These are phyloP conservation scores for Drosophila histrio DNA, from an alignment of 2,888 invertebrate species.

Conservation along the genomic window DNA sequence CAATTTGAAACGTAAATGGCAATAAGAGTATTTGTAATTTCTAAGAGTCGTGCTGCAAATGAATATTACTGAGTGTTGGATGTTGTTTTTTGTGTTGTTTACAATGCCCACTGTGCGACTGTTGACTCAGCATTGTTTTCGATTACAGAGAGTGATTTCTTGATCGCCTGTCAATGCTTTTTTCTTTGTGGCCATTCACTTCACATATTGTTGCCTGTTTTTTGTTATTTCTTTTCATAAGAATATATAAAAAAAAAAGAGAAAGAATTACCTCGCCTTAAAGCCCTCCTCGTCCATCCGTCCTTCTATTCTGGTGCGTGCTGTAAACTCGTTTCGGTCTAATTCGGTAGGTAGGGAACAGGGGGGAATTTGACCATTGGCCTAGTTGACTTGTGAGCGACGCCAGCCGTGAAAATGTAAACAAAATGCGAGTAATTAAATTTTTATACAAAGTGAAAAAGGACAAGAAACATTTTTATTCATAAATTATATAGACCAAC, in stretches of 20 bases:
- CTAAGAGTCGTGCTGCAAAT: neutral
- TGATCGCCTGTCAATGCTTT: constrained; percentile 11
- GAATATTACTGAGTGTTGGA: neutral
- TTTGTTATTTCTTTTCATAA: neutral
- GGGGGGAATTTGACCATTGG: constrained; percentile 45
- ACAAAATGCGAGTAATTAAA: constrained; percentile 75
- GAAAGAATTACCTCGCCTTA: constrained; percentile 17
- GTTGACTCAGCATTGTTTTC: constrained; percentile 6
- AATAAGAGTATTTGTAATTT: neutral
- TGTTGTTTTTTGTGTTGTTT: neutral
- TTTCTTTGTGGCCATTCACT: constrained; percentile 1
- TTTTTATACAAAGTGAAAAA: constrained; percentile 55
- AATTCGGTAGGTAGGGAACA: neutral
- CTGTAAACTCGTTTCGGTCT: constrained; percentile 49
- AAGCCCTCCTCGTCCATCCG: neutral
- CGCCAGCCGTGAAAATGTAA: constrained; percentile 70
- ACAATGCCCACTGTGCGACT: neutral
- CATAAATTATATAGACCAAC: constrained; percentile 60
- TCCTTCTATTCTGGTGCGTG: constrained; percentile 53
- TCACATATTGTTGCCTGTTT: neutral
- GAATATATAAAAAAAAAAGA: neutral
- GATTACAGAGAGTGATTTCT: neutral
- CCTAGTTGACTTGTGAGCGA: constrained; percentile 43
- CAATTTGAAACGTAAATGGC: neutral
- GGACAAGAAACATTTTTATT: constrained; percentile 55